phyloP scores from a whole-genome alignment of 1,140 invertebrate genomes.

The Monochamus saltuarius region DNA sequence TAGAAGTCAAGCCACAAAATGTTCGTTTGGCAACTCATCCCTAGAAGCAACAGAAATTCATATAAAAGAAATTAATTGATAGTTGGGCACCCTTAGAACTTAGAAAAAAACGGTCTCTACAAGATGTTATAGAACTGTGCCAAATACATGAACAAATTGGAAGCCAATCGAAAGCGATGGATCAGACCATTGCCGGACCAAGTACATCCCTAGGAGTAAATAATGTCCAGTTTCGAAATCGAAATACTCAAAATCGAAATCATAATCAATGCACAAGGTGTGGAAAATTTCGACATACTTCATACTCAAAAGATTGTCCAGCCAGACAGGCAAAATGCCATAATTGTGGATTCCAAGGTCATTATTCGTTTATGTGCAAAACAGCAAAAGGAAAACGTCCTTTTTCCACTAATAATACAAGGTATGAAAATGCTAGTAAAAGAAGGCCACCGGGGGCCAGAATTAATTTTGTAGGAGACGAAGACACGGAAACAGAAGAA shows the following conservation, averaged over 20 bases:
- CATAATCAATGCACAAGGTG: background rate
- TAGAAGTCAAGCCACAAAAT: constrained; percentile 41
- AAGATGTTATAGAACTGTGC: constrained; percentile 33
- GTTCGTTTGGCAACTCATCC: constrained; percentile 31
- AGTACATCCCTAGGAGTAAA: background rate
- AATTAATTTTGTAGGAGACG: constrained; percentile 11
- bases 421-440: constrained; percentile 6
- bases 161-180: constrained; percentile 20
- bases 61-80: constrained; percentile 40
- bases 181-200: background rate
- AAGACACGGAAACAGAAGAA: background rate
- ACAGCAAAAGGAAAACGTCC: constrained; percentile 10
- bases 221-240: background rate
- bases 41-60: constrained; percentile 39
- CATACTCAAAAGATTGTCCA: constrained; percentile 13
- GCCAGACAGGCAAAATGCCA: constrained; percentile 21
- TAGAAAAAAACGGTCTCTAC: constrained; percentile 37
- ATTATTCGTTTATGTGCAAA: constrained; percentile 25
- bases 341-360: constrained; percentile 19
- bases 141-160: constrained; percentile 26
- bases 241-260: background rate
- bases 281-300: background rate
- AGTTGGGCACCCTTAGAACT: constrained; percentile 33
- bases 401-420: background rate
- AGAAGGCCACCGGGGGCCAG: background rate